Evolutionary conservation across 2,113 vertebrate genomes (phyloP).

Genomic region (Sprattus sprattus): DNA sequence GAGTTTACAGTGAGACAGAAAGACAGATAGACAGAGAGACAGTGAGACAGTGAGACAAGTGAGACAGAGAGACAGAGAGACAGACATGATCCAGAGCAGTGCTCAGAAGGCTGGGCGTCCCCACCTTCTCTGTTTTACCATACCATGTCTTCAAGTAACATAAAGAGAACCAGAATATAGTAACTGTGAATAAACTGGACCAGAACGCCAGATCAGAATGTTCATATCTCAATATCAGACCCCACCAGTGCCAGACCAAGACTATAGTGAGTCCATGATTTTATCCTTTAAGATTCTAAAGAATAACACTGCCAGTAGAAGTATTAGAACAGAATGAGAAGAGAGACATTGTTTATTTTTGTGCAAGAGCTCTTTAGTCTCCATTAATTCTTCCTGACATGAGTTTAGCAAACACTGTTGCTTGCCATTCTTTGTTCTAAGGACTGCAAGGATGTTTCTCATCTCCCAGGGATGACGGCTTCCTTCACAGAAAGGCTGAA

Average conservation of each 20-base stretch:
- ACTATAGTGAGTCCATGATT: too few relatives aligned
- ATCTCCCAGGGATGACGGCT: not conserved
- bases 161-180: not conserved
- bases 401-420: not conserved
- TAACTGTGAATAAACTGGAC: not conserved
- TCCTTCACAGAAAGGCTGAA: not conserved
- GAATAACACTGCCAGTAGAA: not conserved
- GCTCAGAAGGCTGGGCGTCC: not conserved
- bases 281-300: too few relatives aligned
- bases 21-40: not conserved
- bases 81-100: not conserved
- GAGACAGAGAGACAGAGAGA: not conserved
- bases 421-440: too few relatives aligned
- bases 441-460: not conserved
- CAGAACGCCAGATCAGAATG: not conserved
- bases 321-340: not conserved
- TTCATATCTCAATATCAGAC: not conserved
- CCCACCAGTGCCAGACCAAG: too few relatives aligned
- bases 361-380: conserved; percentile 1
- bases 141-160: not conserved
- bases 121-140: not conserved
- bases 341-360: not conserved
- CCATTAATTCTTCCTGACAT: not conserved
- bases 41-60: too few relatives aligned
- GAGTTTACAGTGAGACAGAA: not conserved